Evolutionary conservation across 2,113 vertebrate genomes (phyloP), one percentile per base, ranked within the genome.

Genomic region (Mus musculus): DNA sequence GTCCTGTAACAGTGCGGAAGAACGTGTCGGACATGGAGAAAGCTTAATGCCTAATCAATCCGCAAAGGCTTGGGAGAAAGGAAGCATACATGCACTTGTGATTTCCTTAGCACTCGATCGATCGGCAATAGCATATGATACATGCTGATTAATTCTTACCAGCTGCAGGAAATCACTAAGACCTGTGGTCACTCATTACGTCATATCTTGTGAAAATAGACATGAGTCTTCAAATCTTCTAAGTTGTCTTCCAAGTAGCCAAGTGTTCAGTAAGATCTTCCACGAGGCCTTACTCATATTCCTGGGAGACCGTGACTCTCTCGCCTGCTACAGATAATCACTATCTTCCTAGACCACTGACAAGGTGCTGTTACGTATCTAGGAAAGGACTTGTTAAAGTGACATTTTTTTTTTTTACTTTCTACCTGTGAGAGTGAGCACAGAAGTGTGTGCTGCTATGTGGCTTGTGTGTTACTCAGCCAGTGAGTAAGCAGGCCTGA

Each of bases 1-100:
- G 77, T 86, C 80, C 65, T 90, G 81, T 77, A 80, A 94, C 78
- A 96, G 84, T 33, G 24, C 20, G 22, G 9, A 89, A 81, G 28
- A 76, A 10, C 16, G 22, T 49, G 71, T 94, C 39, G 59, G 39
- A 77, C 94, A 65, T 42, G 11, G 71, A 13, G 42, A 78, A 61
- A 46, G 88, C n/a, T 42, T 1, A n/a, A 12, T 77, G 13, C 39
- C 81, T 81, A 61, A 81, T 39, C 91, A 61, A 81, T 39, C 91
- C 26, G 52, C 1, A 30, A 39, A 19, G 17, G 54, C 76, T 24
- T 49, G 36, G 39, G 54, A 94, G 81, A 89, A 85, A 91, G 65
- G 6, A 65, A 59, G 11, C 61, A 17, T 22, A 46, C n/a, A 42
- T 33, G 33, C 56, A 24, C 69, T 30, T 77, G 42, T 73, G 75